Conservation (phyloP, 2,113 vertebrate species). For the Cranoglanis bouderius region DNA sequence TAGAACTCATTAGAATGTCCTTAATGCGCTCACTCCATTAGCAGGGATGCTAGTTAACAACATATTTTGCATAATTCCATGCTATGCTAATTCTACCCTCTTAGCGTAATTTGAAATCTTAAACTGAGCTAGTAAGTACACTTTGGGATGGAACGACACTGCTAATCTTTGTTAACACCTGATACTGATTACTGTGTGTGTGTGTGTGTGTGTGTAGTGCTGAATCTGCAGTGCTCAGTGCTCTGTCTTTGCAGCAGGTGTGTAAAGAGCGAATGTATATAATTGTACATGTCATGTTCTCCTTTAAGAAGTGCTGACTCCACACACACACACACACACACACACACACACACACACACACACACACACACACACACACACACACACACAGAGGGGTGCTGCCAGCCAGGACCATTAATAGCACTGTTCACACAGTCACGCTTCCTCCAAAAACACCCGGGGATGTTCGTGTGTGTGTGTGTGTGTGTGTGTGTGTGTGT, state of each 20-base stretch:
- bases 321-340: slow-evolving; percentile 7
- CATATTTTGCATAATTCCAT: background rate
- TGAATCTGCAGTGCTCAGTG: slow-evolving; percentile 68
- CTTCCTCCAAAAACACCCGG: slow-evolving; percentile 12
- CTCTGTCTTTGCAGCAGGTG: slow-evolving; percentile 66
- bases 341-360: slow-evolving; percentile 43
- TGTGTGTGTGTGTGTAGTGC: slow-evolving; percentile 43
- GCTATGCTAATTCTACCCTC: background rate
- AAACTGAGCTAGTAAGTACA: background rate
- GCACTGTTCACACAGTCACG: slow-evolving; percentile 21
- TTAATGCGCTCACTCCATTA: background rate
- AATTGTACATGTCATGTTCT: slow-evolving; percentile 63
- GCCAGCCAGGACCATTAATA: slow-evolving; percentile 30
- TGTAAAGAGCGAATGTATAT: slow-evolving; percentile 69
- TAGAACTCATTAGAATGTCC: background rate
- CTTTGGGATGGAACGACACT: background rate
- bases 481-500: slow-evolving; percentile 14
- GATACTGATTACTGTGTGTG: slow-evolving; percentile 22
- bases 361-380: slow-evolving; percentile 45
- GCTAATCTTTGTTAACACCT: background rate
- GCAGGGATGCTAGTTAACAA: background rate
- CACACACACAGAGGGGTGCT: slow-evolving; percentile 23
- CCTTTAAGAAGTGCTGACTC: slow-evolving; percentile 58
- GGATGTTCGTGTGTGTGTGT: background rate
- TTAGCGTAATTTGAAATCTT: background rate